Evolutionary conservation across 2,888 invertebrate genomes (phyloP).

Genomic region (Colletes collaris): DNA sequence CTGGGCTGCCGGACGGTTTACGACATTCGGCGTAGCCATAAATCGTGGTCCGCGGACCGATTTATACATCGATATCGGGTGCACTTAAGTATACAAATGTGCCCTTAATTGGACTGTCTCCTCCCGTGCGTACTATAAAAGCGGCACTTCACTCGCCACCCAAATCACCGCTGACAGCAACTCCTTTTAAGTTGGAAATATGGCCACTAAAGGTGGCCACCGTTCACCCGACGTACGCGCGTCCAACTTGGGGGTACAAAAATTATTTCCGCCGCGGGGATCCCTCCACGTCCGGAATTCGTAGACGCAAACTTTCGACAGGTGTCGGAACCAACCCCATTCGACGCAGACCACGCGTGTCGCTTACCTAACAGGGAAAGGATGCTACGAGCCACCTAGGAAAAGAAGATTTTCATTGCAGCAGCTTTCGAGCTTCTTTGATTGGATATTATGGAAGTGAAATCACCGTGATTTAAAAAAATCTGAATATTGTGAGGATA

Average conservation of each 20-base stretch:
- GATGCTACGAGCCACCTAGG: no score
- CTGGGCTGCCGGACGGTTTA: slow-evolving; percentile 71
- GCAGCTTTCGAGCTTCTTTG: no score
- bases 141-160: slow-evolving; percentile 66
- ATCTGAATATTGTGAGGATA: no score
- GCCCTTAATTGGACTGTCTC: slow-evolving; percentile 78
- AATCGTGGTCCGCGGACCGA: slow-evolving; percentile 73
- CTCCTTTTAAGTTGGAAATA: slow-evolving; percentile 68
- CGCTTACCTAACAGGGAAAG: no score
- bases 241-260: not conserved
- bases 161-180: slow-evolving; percentile 68
- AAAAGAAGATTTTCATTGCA: no score
- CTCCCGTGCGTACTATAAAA: slow-evolving; percentile 70
- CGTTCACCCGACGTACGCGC: slow-evolving; percentile 30
- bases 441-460: no score
- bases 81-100: slow-evolving; percentile 77
- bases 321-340: no score
- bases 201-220: slow-evolving; percentile 61
- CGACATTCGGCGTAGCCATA: slow-evolving; percentile 75
- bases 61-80: slow-evolving; percentile 76
- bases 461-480: no score
- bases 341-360: no score
- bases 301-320: no score
- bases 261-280: not conserved
- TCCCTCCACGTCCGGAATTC: no score